Percentiles rank a stretch among this genome's conserved stretches.
Conservation (phyloP, 1,140 invertebrate species). For the Brachionus rubens region DNA sequence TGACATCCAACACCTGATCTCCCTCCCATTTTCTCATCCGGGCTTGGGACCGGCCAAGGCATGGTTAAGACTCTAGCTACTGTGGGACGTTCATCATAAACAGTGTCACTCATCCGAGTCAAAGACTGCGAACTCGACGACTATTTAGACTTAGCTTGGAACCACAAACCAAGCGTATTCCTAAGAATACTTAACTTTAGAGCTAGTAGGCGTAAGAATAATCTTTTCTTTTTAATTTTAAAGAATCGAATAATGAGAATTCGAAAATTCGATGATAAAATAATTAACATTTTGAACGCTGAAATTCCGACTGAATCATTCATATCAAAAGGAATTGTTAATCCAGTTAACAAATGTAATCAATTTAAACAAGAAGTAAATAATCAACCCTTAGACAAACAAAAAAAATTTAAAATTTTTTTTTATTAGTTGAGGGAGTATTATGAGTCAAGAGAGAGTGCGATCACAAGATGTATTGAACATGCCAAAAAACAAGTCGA, state of each 20-base stretch:
- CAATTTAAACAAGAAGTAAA: slow-evolving; percentile 45
- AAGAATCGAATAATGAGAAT: slow-evolving; percentile 26
- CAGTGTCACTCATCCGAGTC: too few species aligned
- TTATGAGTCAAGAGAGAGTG: slow-evolving; percentile 40
- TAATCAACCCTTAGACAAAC: background rate
- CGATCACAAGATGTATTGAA: slow-evolving; percentile 38
- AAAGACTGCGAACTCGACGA: too few species aligned
- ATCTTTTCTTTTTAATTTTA: background rate
- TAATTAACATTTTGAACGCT: slow-evolving; percentile 39
- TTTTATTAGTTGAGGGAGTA: slow-evolving; percentile 8
- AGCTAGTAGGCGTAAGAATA: too few species aligned
- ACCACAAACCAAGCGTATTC: too few species aligned
- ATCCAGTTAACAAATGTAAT: slow-evolving; percentile 32
- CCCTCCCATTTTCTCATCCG: too few species aligned
- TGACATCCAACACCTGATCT: too few species aligned
- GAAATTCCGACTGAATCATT: slow-evolving; percentile 33
- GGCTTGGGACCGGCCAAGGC: too few species aligned
- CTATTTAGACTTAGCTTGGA: too few species aligned
- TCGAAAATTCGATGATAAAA: slow-evolving; percentile 44
- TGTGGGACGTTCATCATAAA: too few species aligned
- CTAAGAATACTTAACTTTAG: too few species aligned
- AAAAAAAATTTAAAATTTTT: background rate
- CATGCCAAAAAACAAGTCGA: slow-evolving; percentile 37
- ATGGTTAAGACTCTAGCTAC: too few species aligned
- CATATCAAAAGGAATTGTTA: slow-evolving; percentile 16